Base-by-base conservation (phyloP, 2,888 invertebrate species). In the Drosophila siamana region DNA sequence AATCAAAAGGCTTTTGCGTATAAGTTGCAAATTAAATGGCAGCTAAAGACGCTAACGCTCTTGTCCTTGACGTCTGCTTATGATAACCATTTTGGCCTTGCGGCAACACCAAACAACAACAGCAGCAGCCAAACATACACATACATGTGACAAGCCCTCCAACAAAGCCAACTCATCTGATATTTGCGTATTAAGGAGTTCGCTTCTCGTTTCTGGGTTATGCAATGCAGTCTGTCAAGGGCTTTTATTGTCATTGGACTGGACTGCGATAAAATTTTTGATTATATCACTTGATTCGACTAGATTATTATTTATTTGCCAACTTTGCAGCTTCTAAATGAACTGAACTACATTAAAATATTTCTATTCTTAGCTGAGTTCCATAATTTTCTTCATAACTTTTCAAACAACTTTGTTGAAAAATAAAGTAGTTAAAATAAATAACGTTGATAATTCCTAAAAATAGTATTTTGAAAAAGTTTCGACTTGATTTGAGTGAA, bases 1-100 rank as follows among this genome's bases (percentile, higher is more conserved):
- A 89, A 89, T 86, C 86, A 86, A 87, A 87, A 81, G 88, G 86
- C 72, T 87, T 86, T 85, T 75, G 63, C 86, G 85, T 89, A 89
- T 85, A 88, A 89, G 89, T 89, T 86, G 89, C 89, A 87, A 86
- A 89, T 86, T 85, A 87, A 89, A 41, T 19, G 52, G 41, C 41
- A 41, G 52, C 64, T 50, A 43, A 69, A 62, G 54, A 57, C 62
- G 51, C 76, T 47, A 54, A 50, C 54, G 56, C 22, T 56, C 48
- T 38, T 64, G 81, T 69, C 64, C 59, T 61, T 76, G 62, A 46
- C 64, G 50, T 61, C 47, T 83, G 80, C 81, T 84, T 70, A 75
- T 74, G 80, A 69, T 84, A 84, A 80, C 73, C 85, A 66, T 50
- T 78, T 78, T 70, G 73, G 78, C 81, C 81, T 84, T 73, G 69